phyloP scores from a whole-genome alignment of 1,140 invertebrate genomes.

The Drosophila malerkotliana region DNA sequence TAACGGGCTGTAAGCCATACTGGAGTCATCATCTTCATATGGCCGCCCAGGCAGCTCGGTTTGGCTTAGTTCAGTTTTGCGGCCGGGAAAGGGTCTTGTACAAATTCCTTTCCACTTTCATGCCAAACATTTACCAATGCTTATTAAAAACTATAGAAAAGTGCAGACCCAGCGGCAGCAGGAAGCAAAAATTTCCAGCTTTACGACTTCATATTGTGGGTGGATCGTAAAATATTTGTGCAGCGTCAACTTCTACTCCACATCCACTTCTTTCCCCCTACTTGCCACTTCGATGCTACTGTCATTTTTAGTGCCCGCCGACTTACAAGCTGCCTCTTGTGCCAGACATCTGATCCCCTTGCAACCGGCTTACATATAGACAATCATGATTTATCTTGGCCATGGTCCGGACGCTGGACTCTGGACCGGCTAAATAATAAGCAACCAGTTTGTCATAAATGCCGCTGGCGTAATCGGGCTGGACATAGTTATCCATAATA shows the following conservation, averaged over 20 bases:
- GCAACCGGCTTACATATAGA: constrained; percentile 9
- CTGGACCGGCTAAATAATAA: constrained; percentile 62
- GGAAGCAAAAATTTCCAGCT: constrained; percentile 78
- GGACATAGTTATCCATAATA: constrained; percentile 46
- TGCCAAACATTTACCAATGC: constrained; percentile 60
- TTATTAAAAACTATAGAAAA: constrained; percentile 81
- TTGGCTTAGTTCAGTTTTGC: background rate
- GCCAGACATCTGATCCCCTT: constrained; percentile 57
- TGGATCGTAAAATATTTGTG: constrained; percentile 76
- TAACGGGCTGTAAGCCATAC: constrained; percentile 35
- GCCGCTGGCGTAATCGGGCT: constrained; percentile 39
- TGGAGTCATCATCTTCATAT: constrained; percentile 16
- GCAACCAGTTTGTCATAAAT: constrained; percentile 76
- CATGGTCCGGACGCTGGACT: constrained; percentile 8
- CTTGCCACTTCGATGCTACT: constrained; percentile 37
- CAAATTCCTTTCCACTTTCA: constrained; percentile 57
- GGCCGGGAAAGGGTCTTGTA: constrained; percentile 25
- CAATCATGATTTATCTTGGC: constrained; percentile 59
- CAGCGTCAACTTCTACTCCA: constrained; percentile 61
- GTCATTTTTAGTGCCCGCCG: constrained; percentile 64
- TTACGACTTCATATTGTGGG: constrained; percentile 83
- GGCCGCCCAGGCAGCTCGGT: background rate
- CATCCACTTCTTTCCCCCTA: constrained; percentile 9
- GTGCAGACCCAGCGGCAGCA: constrained; percentile 57
- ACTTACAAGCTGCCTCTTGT: constrained; percentile 71